A percentile compares a stretch with the other conserved stretches of the same genome.
Evolutionary conservation across 2,888 invertebrate genomes (phyloP).

Genomic region (Elegia similella): DNA sequence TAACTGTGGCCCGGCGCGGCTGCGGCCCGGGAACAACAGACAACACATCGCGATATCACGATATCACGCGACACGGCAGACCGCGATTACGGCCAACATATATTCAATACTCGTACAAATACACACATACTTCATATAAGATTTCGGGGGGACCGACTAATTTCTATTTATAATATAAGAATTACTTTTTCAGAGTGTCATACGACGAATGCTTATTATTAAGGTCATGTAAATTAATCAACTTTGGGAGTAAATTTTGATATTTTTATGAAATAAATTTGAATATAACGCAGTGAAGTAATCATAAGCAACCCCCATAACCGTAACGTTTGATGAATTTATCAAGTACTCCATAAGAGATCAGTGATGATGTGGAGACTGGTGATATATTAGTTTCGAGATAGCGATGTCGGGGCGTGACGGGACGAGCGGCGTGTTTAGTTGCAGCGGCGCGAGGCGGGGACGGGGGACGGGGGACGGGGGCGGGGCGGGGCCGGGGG

Average conservation of each 20-base stretch:
- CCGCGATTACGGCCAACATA: neutral
- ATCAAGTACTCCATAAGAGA: neutral
- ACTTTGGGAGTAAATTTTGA: no score
- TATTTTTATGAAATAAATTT: no score
- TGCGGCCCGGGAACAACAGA: slow-evolving; percentile 33
- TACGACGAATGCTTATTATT: no score
- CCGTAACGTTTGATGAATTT: no score
- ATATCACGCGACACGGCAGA: neutral
- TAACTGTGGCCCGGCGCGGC: slow-evolving; percentile 84
- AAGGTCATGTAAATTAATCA: no score
- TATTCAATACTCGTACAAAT: neutral
- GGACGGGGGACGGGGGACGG: slow-evolving; percentile 19
- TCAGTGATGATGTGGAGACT: slow-evolving; percentile 19
- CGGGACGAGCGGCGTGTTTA: neutral
- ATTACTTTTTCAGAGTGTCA: no score
- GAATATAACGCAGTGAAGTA: no score
- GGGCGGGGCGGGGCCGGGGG: slow-evolving; percentile 24
- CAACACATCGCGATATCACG: neutral
- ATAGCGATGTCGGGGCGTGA: neutral
- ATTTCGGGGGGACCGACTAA: no score
- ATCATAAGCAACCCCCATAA: no score
- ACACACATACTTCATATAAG: neutral
- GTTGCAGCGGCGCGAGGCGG: neutral
- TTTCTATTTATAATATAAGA: no score
- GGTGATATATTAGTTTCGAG: neutral